These are phyloP conservation scores for Gambusia holbrooki DNA, from an alignment of 2,113 vertebrate species.

Conservation along the genomic window DNA sequence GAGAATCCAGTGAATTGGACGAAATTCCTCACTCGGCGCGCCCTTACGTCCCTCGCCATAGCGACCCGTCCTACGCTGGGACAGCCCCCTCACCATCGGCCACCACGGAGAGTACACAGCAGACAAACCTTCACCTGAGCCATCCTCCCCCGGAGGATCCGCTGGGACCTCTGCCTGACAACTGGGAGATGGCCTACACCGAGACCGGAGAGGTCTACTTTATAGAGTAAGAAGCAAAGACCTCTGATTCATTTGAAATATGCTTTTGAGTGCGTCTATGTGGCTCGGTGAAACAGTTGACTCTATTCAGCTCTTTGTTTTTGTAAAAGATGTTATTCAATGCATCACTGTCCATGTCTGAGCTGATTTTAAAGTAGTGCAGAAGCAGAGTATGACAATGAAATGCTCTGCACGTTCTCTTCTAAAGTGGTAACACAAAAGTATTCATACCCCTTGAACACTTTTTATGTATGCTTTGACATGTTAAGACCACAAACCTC, in stretches of 20 bases:
- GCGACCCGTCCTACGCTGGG: constrained; percentile 75
- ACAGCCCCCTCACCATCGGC: constrained; percentile 83
- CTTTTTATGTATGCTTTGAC: too few species aligned
- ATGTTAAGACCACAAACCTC: too few species aligned
- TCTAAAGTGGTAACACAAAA: too few species aligned
- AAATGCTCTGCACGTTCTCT: too few species aligned
- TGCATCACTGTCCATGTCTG: too few species aligned
- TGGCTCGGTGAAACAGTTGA: too few species aligned
- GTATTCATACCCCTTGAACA: too few species aligned
- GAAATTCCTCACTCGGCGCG: constrained; percentile 80
- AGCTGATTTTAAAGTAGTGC: too few species aligned
- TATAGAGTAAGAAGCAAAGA: constrained; percentile 87
- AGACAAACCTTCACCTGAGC: constrained; percentile 90
- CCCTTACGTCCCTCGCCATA: constrained; percentile 75
- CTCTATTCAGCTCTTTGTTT: too few species aligned
- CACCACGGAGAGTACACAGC: constrained; percentile 98
- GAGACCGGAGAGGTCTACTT: constrained; percentile 99
- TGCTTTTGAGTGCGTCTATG: too few species aligned
- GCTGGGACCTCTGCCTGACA: constrained; percentile 95
- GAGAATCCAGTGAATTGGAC: constrained; percentile 95
- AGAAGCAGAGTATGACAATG: too few species aligned
- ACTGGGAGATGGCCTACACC: constrained; percentile 99
- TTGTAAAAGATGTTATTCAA: too few species aligned
- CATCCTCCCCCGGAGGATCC: constrained; percentile 94
- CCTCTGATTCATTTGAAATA: background rate